Percentiles rank a stretch among this genome's conserved stretches.
Conservation (phyloP, 2,113 vertebrate species). For the Hiodon tergisus region DNA sequence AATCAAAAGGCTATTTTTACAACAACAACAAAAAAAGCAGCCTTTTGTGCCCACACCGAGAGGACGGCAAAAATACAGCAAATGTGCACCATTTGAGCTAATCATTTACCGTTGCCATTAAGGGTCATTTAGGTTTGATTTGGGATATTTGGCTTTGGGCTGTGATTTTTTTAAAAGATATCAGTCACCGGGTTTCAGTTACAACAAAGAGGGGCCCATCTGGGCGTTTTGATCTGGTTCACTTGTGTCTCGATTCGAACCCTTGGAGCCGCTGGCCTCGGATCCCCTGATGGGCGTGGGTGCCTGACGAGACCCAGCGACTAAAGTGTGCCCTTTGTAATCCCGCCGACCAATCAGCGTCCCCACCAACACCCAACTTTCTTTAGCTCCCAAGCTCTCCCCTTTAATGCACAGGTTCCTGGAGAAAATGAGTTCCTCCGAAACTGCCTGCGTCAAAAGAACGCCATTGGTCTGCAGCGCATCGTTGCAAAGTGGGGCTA, state of each 20-base stretch:
- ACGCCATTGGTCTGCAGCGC: constrained; percentile 50
- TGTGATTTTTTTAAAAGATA: neutral
- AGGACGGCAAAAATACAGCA: constrained; percentile 65
- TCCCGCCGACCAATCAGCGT: too few relatives aligned
- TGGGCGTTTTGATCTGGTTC: constrained; percentile 29
- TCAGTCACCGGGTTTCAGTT: neutral
- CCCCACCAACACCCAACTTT: neutral
- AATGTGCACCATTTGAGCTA: neutral
- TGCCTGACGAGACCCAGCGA: constrained; percentile 32
- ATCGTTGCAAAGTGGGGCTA: constrained; percentile 56
- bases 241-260: constrained; percentile 38
- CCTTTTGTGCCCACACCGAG: too few relatives aligned
- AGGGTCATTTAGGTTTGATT: constrained; percentile 44
- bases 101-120: neutral
- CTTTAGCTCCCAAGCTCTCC: neutral
- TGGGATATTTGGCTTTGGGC: constrained; percentile 40
- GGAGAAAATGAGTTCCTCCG: neutral
- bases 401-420: neutral
- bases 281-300: constrained; percentile 51
- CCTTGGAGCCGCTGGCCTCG: constrained; percentile 44
- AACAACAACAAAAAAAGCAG: constrained; percentile 44
- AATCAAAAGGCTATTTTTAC: constrained; percentile 64
- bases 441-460: too few relatives aligned
- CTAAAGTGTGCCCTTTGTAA: neutral
- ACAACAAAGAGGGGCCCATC: neutral